Conservation (phyloP, 2,797 vertebrate genomes). For the Champsocephalus gunnari region DNA sequence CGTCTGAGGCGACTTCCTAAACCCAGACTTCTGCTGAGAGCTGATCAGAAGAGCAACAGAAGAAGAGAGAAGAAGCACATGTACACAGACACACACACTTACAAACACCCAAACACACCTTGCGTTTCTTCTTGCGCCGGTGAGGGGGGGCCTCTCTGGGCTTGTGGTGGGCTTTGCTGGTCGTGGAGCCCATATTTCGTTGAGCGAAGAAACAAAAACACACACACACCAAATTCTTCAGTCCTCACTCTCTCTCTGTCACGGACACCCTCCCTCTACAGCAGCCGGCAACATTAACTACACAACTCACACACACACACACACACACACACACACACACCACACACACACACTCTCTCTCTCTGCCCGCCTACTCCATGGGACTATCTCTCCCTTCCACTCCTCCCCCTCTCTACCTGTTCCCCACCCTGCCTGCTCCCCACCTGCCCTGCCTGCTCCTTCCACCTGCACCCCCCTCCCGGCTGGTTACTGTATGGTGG, state of each 20-base stretch:
- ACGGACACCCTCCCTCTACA: slow-evolving; percentile 1
- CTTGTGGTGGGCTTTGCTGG: slow-evolving; percentile 60
- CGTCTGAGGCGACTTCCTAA: background rate
- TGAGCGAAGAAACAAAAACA: slow-evolving; percentile 9
- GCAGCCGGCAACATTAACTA: background rate
- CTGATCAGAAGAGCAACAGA: background rate
- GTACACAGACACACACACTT: background rate
- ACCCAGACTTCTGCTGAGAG: background rate
- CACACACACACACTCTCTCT: background rate
- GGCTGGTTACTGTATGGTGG: slow-evolving; percentile 26
- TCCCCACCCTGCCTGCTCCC: slow-evolving; percentile 33
- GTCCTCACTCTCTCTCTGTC: slow-evolving; percentile 6
- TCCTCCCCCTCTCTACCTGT: slow-evolving; percentile 65
- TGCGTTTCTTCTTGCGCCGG: slow-evolving; percentile 65
- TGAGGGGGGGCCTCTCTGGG: slow-evolving; percentile 22
- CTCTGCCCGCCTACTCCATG: slow-evolving; percentile 13
- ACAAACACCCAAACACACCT: slow-evolving; percentile 63
- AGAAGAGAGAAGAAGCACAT: background rate
- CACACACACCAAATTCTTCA: background rate
- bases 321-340: background rate
- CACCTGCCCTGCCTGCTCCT: slow-evolving; percentile 37
- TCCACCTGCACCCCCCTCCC: slow-evolving; percentile 35
- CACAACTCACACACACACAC: background rate
- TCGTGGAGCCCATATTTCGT: slow-evolving; percentile 70
- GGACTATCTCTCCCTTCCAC: slow-evolving; percentile 11